These are phyloP conservation scores for Pristionchus fissidentatus DNA, from an alignment of 2,888 invertebrate genomes.

Conservation along the genomic window DNA sequence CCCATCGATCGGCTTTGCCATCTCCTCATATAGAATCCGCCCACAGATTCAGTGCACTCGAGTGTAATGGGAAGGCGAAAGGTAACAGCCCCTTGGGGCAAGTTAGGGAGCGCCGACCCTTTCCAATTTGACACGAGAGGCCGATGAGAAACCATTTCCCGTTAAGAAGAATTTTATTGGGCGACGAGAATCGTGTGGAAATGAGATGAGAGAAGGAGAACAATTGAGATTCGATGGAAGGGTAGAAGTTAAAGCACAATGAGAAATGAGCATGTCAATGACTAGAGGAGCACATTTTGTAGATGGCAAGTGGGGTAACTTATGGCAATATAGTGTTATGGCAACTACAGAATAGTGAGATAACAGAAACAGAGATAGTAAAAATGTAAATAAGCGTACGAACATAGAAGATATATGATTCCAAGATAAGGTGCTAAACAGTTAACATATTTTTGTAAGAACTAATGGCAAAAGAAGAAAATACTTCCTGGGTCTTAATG, in stretches of 20 bases:
- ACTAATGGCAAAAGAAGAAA: not conserved
- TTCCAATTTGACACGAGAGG: conserved; percentile 21
- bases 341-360: too few species aligned
- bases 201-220: conserved; percentile 7
- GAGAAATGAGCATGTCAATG: conserved; percentile 14
- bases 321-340: conserved; percentile 8
- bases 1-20: conserved; percentile 21
- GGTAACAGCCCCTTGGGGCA: conserved; percentile 20
- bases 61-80: not conserved
- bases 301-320: not conserved
- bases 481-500: too few species aligned
- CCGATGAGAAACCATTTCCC: conserved; percentile 27
- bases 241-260: conserved; percentile 4
- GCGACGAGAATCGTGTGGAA: conserved; percentile 28
- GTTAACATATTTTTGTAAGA: not conserved
- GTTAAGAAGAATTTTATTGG: conserved; percentile 32
- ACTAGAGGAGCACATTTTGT: conserved; percentile 9
- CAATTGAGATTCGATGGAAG: conserved; percentile 26
- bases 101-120: conserved; percentile 8
- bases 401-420: not conserved
- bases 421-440: not conserved
- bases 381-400: not conserved
- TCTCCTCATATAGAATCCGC: conserved; percentile 19
- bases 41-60: conserved; percentile 22
- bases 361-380: not conserved